These are phyloP conservation scores for Junonia oenone DNA, from an alignment of 2,888 invertebrate species.

Conservation along the genomic window DNA sequence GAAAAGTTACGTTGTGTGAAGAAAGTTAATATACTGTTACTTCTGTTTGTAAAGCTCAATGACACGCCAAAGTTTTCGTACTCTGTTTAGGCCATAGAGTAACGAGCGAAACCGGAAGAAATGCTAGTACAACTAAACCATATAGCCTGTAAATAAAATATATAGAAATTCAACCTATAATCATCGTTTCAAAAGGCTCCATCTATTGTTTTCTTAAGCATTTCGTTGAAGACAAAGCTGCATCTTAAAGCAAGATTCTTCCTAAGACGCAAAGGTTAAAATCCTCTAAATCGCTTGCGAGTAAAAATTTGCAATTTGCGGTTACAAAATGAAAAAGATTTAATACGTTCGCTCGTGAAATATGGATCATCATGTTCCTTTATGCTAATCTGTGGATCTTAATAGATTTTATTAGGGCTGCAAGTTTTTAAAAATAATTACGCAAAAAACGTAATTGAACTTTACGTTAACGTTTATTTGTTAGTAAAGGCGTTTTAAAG, in stretches of 20 bases:
- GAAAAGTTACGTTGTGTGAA: too few relatives aligned
- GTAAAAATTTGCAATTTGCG: slow-evolving; percentile 10
- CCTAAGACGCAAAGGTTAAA: slow-evolving; percentile 9
- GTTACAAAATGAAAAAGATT: slow-evolving; percentile 17
- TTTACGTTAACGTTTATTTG: neutral
- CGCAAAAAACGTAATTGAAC: neutral
- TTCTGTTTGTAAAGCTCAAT: too few relatives aligned
- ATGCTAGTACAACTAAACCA: too few relatives aligned
- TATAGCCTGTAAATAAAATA: neutral
- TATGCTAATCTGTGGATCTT: neutral
- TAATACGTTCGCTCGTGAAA: slow-evolving; percentile 23
- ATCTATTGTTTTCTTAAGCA: neutral
- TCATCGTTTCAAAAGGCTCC: neutral
- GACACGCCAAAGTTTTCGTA: too few relatives aligned
- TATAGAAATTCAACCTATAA: neutral
- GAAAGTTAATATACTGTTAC: too few relatives aligned
- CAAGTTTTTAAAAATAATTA: neutral
- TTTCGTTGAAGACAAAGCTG: neutral
- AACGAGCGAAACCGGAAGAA: too few relatives aligned
- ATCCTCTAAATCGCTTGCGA: slow-evolving; percentile 8
- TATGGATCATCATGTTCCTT: slow-evolving; percentile 22
- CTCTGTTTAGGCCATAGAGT: too few relatives aligned
- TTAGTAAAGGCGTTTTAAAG: too few relatives aligned
- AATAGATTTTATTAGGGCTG: neutral
- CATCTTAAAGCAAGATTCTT: neutral